A percentile compares a stretch with the other conserved stretches of the same genome.
Evolutionary conservation across 2,888 invertebrate species (phyloP).

Genomic region (Amblyjoppa fuscipennis): DNA sequence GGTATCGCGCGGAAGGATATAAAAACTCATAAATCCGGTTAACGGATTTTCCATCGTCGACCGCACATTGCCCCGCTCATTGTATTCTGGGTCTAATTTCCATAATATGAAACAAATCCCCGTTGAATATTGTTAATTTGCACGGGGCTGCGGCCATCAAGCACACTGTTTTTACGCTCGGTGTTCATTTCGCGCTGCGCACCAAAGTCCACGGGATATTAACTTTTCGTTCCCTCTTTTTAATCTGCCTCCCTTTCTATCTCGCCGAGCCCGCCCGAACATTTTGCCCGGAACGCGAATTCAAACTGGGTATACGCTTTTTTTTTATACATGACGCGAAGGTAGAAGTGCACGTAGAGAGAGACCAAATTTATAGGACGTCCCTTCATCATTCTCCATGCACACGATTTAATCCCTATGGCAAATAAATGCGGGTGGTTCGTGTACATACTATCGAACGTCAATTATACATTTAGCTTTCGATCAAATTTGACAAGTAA

Average conservation of each 20-base stretch:
- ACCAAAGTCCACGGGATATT: not conserved
- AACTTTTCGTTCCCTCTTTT: not conserved
- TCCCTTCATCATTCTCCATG: slow-evolving; percentile 18
- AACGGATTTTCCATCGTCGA: slow-evolving; percentile 57
- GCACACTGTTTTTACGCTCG: not conserved
- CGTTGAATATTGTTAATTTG: slow-evolving; percentile 61
- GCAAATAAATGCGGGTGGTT: slow-evolving; percentile 34
- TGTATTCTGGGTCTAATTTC: slow-evolving; percentile 48
- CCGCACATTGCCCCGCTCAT: slow-evolving; percentile 29
- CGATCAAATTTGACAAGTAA: slow-evolving; percentile 57
- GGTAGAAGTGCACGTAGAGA: not conserved
- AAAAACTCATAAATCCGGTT: slow-evolving; percentile 55
- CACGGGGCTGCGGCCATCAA: slow-evolving; percentile 33
- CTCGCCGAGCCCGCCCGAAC: not conserved
- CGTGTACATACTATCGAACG: slow-evolving; percentile 45
- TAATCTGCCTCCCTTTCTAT: slow-evolving; percentile 5
- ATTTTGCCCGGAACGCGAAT: slow-evolving; percentile 9
- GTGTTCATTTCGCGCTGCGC: not conserved
- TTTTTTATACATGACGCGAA: not conserved
- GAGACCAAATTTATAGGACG: slow-evolving; percentile 17
- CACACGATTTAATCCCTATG: slow-evolving; percentile 30
- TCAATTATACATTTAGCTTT: slow-evolving; percentile 39
- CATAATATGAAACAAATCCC: slow-evolving; percentile 62
- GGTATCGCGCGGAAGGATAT: slow-evolving; percentile 34
- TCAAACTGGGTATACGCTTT: not conserved